Conservation (phyloP, 2,113 vertebrate genomes). For the Psammodynastes pulverulentus region DNA sequence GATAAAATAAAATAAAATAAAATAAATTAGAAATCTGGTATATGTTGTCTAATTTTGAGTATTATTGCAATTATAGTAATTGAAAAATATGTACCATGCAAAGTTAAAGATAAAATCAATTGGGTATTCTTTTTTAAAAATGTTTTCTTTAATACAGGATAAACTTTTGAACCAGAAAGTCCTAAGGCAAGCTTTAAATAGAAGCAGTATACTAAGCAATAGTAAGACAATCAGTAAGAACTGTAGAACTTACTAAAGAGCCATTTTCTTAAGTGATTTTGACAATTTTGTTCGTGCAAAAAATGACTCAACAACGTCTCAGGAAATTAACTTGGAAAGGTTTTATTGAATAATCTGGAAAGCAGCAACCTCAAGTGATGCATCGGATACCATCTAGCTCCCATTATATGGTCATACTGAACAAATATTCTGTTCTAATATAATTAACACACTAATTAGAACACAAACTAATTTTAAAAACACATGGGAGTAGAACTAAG, state of each 20-base stretch:
- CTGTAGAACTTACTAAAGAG: not conserved
- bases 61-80: not conserved
- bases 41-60: not conserved
- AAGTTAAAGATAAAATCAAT: not conserved
- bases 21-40: too few relatives aligned
- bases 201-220: not conserved
- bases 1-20: too few relatives aligned
- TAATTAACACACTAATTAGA: not conserved
- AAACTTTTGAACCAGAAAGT: not conserved
- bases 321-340: not conserved
- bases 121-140: not conserved
- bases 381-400: conserved; percentile 44
- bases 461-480: not conserved
- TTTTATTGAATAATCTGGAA: conserved; percentile 35
- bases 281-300: not conserved
- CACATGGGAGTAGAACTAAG: not conserved
- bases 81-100: not conserved
- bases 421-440: not conserved
- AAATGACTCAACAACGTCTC: not conserved
- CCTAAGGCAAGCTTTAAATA: not conserved
- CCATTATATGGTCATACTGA: not conserved
- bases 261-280: not conserved
- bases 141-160: not conserved
- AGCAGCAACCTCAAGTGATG: conserved; percentile 15
- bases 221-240: not conserved